phyloP scores from a whole-genome alignment of 1,140 invertebrate species.

The Apolygus lucorum region DNA sequence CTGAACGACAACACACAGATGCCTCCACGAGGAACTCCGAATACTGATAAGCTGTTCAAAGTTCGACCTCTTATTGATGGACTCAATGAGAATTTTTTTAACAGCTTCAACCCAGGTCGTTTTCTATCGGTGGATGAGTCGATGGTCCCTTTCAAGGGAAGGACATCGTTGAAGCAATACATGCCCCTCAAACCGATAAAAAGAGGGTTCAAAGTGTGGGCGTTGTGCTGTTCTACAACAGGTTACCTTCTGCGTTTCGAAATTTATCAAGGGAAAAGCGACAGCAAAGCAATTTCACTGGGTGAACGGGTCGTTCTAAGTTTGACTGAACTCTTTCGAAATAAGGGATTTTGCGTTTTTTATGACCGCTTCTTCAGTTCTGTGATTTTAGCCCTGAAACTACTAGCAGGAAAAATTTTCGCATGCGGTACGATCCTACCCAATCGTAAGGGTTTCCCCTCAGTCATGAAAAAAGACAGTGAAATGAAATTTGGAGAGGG shows the following conservation, averaged over 20 bases:
- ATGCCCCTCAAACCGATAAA: slow-evolving; percentile 37
- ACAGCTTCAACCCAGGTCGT: no score
- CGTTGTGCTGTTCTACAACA: slow-evolving; percentile 31
- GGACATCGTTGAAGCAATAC: slow-evolving; percentile 35
- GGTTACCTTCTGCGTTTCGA: slow-evolving; percentile 34
- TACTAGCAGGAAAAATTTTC: slow-evolving; percentile 28
- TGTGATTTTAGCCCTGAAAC: slow-evolving; percentile 12
- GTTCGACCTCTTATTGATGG: no score
- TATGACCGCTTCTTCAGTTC: slow-evolving; percentile 29
- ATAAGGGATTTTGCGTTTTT: slow-evolving; percentile 25
- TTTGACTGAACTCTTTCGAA: slow-evolving; percentile 20
- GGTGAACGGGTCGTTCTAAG: slow-evolving; percentile 33
- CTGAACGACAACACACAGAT: no score
- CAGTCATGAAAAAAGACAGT: slow-evolving; percentile 25
- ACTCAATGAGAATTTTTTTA: no score
- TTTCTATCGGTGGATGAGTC: no score
- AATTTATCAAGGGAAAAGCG: slow-evolving; percentile 34
- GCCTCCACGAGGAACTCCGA: no score
- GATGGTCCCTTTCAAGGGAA: slow-evolving; percentile 36
- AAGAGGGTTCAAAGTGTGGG: slow-evolving; percentile 38
- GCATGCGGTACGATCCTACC: slow-evolving; percentile 29
- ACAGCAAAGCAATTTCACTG: slow-evolving; percentile 18
- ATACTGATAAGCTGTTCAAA: no score
- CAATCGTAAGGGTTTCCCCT: slow-evolving; percentile 25
- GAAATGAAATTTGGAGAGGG: slow-evolving; percentile 10